Evolutionary conservation across 2,888 invertebrate genomes (phyloP), one percentile per base, ranked within the genome.

Genomic region (Rhagophthalmus giganteus): DNA sequence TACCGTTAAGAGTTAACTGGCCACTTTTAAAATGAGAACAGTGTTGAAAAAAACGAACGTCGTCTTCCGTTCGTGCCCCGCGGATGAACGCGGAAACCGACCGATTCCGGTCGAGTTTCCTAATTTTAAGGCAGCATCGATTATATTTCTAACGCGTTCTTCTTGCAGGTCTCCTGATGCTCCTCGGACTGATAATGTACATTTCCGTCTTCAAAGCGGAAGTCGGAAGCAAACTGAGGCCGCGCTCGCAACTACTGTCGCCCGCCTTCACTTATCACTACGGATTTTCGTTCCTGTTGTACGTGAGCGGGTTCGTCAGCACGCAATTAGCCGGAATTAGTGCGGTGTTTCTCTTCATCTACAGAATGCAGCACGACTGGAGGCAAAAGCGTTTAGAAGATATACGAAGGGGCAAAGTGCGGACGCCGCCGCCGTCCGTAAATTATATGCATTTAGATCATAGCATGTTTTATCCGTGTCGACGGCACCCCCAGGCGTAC

Each of bases 161-260:
- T 58, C 31, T 80, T 81, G 39, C 78, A 93, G 94, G 93, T 72
- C 79, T 94, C 57, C 80, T 92, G 60, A 91, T 94, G 89, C 82
- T 94, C 64, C 88, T 90, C 62, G 94, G 92, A 35, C 83, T 94
- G 73, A 90, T 94, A 68, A 90, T 93, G 81, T 94, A 93, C 81
- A 92, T 94, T 78, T 92, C 93, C 46, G 87, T 91, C 67, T 87
- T 94, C 73, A 94, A 94, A 76, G 87, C 92, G 6, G 93, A 94
- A 81, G 83, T 94, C 32, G 92, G 92, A 31, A 87, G 87, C 67
- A 94, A 94, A 75, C 78, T 94, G 50, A 82, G 90, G 54, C 86
- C 92, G 51, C 83, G 86, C 69, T 88, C 90, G 11, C 81, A 86
- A 39, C 82, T 88, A 51, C 85, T 88, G 68, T 86, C 86, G 27